Evolutionary conservation across 92 coral and sea anemone genomes (phyloP).

Genomic region (Palythoa grandiflora): DNA sequence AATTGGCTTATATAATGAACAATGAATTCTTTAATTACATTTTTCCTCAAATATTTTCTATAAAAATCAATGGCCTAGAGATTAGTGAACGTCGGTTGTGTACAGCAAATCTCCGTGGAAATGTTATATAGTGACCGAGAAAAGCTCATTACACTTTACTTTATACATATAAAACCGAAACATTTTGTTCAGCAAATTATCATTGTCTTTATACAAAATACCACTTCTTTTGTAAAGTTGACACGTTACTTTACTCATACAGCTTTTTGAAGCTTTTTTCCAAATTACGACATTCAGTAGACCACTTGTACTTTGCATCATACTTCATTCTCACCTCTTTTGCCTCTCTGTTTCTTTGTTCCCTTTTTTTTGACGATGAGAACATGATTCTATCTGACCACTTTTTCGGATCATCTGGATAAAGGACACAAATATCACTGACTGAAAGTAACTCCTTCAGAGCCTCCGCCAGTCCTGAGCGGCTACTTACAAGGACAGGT

Average conservation of each 20-base stretch:
- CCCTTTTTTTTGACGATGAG: not conserved
- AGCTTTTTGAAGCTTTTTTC: not conserved
- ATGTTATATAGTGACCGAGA: too few relatives aligned
- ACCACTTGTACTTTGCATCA: not conserved
- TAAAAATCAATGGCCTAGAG: too few relatives aligned
- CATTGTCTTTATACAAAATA: too few relatives aligned
- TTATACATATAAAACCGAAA: too few relatives aligned
- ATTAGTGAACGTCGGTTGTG: too few relatives aligned
- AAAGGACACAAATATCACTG: not conserved
- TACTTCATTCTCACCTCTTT: not conserved
- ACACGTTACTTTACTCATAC: not conserved
- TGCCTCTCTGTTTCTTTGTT: not conserved
- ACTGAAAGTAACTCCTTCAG: not conserved
- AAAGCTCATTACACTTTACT: too few relatives aligned
- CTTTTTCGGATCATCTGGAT: not conserved
- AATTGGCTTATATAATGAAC: too few relatives aligned
- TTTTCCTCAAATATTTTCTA: too few relatives aligned
- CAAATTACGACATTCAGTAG: not conserved
- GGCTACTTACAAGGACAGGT: conserved; percentile 2
- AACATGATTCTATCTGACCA: not conserved
- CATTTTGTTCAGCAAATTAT: too few relatives aligned
- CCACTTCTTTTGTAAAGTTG: too few relatives aligned
- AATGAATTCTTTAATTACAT: too few relatives aligned
- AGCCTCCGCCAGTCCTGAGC: not conserved
- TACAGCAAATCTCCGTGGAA: too few relatives aligned